Base-by-base conservation (phyloP, 2,797 vertebrate genomes). In the Pseudochromis fuscus region DNA sequence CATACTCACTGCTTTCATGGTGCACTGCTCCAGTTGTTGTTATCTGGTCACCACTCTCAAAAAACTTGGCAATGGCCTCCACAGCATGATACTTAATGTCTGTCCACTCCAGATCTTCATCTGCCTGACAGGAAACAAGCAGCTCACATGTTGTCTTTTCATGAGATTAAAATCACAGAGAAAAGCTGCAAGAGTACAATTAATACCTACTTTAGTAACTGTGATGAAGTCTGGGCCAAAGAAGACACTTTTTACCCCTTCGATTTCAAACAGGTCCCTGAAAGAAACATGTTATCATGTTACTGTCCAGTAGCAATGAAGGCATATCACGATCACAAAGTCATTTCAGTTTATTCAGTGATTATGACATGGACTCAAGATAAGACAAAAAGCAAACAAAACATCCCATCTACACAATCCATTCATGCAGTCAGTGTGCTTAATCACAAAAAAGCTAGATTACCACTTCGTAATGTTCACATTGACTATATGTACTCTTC, bases 151-250 rank as follows among this genome's bases (percentile, higher is more conserved):
- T 25, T 44, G 51, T 62, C 21, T 35, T n/a, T 23, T 42, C 23
- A 67, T 1, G 7, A 4, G 1, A 61, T 24, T 15, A 38, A 31
- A 63, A 52, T 64, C 4, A 28, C 21, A 52, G 15, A 68, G 19
- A 86, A 7, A 52, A 38, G 13, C n/a, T 33, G 48, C 13, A 30
- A 19, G 18, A 52, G 40, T 18, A 53, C 12, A 68, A 76, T 13
- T 18, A 24, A 21, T 62, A 64, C 45, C 70, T 93, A 95, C 95
- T 94, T 95, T 95, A 5, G 94, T 95, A 66, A 95, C 77, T 42
- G 95, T 95, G 65, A 95, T 94, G 73, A 95, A 95, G 87, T 95
- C 95, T 3, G 94, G 94, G 7, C 95, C 95, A 80, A 94, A 95
- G 84, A 95, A 95, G 42, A 95, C 94, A 91, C 94, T 94, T 88